These are phyloP conservation scores for Lindbergichthys nudifrons DNA, from an alignment of 2,797 vertebrate species.

Conservation along the genomic window DNA sequence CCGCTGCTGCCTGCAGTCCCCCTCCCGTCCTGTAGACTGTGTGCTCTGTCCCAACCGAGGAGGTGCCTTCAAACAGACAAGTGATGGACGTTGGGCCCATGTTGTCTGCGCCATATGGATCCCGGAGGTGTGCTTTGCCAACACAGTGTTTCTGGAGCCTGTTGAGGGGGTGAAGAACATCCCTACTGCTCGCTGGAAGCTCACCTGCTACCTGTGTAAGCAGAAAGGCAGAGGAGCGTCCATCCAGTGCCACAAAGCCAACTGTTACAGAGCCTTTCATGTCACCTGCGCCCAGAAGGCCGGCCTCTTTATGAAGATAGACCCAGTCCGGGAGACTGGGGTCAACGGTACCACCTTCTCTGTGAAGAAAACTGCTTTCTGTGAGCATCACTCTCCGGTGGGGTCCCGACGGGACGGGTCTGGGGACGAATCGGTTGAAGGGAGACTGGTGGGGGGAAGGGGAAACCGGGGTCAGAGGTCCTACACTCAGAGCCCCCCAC, in stretches of 20 bases:
- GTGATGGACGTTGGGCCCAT: constrained; percentile 97
- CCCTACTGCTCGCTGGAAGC: constrained; percentile 95
- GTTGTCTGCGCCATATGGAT: constrained; percentile 99
- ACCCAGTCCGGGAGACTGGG: constrained; percentile 93
- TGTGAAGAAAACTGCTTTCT: constrained; percentile 97
- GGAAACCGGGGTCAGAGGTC: constrained; percentile 85
- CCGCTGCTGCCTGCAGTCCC: constrained; percentile 97
- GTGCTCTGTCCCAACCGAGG: constrained; percentile 97
- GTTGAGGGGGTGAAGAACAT: constrained; percentile 97
- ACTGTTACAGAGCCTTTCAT: constrained; percentile 98
- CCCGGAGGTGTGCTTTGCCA: constrained; percentile 98
- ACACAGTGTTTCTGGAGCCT: constrained; percentile 98
- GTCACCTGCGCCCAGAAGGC: constrained; percentile 97
- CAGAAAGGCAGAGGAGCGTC: constrained; percentile 95
- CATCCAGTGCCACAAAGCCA: constrained; percentile 99
- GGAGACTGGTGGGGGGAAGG: constrained; percentile 79
- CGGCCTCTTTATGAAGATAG: constrained; percentile 98
- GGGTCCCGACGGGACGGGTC: constrained; percentile 79
- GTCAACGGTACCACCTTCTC: constrained; percentile 95
- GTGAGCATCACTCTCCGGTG: constrained; percentile 92
- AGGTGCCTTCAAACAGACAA: constrained; percentile 99
- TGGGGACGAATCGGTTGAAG: constrained; percentile 85
- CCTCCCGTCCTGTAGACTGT: constrained; percentile 95
- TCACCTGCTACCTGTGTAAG: constrained; percentile 97
- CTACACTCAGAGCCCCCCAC: constrained; percentile 81